phyloP scores from a whole-genome alignment of 2,113 vertebrate genomes.

The Struthidea cinerea region DNA sequence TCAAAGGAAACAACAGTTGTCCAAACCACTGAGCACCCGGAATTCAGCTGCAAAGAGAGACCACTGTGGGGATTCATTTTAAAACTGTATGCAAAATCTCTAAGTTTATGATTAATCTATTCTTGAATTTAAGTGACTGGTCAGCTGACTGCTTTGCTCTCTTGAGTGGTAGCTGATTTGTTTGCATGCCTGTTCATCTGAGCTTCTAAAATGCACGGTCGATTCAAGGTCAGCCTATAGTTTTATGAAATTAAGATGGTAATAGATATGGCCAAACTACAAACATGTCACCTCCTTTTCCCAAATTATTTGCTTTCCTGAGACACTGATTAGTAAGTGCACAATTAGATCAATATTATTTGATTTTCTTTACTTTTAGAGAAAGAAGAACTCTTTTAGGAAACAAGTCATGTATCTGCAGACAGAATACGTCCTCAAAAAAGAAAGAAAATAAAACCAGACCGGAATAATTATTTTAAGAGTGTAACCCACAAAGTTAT shows the following conservation, averaged over 20 bases:
- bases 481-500: not conserved
- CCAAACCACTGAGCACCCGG: not conserved
- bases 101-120: not conserved
- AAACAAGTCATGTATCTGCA: not conserved
- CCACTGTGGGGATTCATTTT: not conserved
- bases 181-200: not conserved
- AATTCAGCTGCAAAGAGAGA: not conserved
- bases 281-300: not conserved
- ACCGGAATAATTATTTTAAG: not conserved
- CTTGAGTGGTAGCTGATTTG: not conserved
- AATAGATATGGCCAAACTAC: not conserved
- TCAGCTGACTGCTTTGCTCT: not conserved
- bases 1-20: not conserved
- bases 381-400: not conserved
- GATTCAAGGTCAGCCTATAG: not conserved
- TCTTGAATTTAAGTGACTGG: not conserved
- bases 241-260: conserved; percentile 3
- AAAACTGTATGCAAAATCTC: not conserved
- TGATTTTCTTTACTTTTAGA: conserved; percentile 1
- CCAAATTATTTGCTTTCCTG: not conserved
- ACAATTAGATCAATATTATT: conserved; percentile 23
- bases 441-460: not conserved
- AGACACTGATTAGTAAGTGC: not conserved
- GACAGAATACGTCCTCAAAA: not conserved
- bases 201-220: not conserved